A percentile compares a stretch with the other conserved stretches of the same genome.
Conservation (phyloP, 2,888 invertebrate species). For the Abscondita cerata region DNA sequence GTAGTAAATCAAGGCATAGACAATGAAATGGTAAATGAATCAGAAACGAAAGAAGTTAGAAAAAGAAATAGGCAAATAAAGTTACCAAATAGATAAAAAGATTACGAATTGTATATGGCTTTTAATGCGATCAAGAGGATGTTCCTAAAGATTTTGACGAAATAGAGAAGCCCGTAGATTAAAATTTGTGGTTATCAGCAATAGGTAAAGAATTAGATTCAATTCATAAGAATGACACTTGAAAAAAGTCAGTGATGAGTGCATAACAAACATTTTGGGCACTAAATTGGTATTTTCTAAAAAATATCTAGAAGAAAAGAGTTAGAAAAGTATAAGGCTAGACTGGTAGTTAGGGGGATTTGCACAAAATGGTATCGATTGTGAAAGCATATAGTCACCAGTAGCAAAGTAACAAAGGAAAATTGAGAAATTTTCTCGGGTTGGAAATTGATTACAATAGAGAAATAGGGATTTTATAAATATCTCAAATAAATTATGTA, state of each 20-base stretch:
- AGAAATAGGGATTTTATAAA: not conserved
- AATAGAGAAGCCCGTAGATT: not conserved
- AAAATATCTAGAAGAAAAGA: not conserved
- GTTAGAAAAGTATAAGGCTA: conserved; percentile 2
- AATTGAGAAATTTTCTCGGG: not conserved
- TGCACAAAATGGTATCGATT: conserved; percentile 12
- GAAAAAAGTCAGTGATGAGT: not conserved
- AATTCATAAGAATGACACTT: conserved; percentile 4
- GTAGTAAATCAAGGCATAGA: not conserved
- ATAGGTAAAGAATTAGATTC: conserved; percentile 2
- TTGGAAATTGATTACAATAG: not conserved
- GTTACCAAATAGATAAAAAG: conserved; percentile 1
- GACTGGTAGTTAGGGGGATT: conserved; percentile 3
- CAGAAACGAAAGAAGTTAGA: conserved; percentile 1
- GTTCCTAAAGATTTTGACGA: conserved; percentile 1
- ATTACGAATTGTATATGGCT: conserved; percentile 1
- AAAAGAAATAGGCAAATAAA: conserved; percentile 6
- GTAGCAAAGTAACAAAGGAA: conserved; percentile 1
- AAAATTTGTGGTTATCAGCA: not conserved
- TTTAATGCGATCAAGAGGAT: not conserved
- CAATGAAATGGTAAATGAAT: not conserved
- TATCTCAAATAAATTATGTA: not conserved
- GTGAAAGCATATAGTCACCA: conserved; percentile 12
- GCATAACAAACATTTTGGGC: not conserved
- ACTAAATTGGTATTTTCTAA: not conserved